Conservation (phyloP, 2,888 invertebrate species). For the Caenorhabditis doughertyi region DNA sequence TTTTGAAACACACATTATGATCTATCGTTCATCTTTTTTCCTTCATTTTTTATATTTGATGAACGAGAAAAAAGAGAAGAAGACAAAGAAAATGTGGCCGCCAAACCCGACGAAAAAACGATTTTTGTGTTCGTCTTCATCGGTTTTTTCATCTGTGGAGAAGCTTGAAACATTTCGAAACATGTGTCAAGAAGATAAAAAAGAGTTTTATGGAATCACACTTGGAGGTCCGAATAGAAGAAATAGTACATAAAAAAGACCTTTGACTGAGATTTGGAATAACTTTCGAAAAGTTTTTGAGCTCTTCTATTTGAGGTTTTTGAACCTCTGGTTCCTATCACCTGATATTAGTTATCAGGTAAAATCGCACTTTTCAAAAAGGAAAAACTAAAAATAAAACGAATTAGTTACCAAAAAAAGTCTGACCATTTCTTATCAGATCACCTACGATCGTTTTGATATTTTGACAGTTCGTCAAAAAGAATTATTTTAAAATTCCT, state of each 20-base stretch:
- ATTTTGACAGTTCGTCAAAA: not conserved
- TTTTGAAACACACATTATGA: conserved; percentile 23
- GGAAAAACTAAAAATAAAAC: not conserved
- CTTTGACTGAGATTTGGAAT: no score
- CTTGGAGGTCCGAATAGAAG: conserved; percentile 5
- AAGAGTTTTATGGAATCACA: conserved; percentile 1
- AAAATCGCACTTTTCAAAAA: no score
- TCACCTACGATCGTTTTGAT: not conserved
- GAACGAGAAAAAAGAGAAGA: conserved; percentile 12
- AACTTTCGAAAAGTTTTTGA: no score
- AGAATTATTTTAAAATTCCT: not conserved
- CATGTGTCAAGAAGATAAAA: conserved; percentile 24
- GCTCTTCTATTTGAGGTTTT: not conserved
- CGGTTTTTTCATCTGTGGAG: not conserved
- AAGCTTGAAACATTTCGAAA: conserved; percentile 17
- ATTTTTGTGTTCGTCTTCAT: conserved; percentile 6
- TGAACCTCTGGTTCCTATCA: no score
- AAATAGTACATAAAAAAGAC: not conserved
- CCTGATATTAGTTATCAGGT: no score
- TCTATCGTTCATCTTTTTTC: conserved; percentile 32
- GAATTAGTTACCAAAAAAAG: not conserved
- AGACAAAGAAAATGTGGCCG: conserved; percentile 27
- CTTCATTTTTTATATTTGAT: conserved; percentile 7
- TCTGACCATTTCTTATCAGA: not conserved
- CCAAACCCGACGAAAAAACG: conserved; percentile 6